Percentiles rank a stretch among this genome's conserved stretches.
These are phyloP conservation scores for Coenonympha glycerion DNA, from an alignment of 2,888 invertebrate genomes.

Conservation along the genomic window DNA sequence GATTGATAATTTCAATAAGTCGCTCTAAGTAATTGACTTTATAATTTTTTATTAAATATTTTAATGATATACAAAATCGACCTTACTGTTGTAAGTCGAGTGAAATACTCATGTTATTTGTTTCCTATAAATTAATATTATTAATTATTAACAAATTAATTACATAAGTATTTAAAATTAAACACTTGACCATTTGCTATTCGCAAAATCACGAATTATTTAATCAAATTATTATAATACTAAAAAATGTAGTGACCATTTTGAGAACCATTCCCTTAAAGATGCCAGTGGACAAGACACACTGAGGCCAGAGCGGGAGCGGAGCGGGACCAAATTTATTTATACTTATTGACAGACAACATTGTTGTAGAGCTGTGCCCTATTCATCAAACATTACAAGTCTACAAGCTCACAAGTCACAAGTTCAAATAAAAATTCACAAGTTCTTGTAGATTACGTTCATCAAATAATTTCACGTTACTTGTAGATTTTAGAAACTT, in stretches of 20 bases:
- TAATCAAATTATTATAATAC: not conserved
- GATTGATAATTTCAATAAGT: no score
- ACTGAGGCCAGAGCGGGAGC: no score
- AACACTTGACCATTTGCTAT: not conserved
- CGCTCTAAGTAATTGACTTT: not conserved
- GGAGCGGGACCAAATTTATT: no score
- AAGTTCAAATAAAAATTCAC: no score
- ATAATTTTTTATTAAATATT: not conserved
- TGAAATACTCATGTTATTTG: conserved; percentile 42
- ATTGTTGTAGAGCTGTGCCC: no score
- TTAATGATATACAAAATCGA: not conserved
- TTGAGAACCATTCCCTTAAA: not conserved
- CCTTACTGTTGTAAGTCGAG: conserved; percentile 18
- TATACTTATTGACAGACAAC: no score
- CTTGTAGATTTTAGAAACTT: no score
- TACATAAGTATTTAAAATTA: not conserved
- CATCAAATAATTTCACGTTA: no score
- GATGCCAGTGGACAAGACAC: no score
- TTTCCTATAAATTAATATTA: conserved; percentile 43
- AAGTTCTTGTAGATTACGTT: no score
- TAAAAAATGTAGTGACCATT: not conserved
- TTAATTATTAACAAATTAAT: conserved; percentile 5
- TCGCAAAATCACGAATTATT: not conserved
- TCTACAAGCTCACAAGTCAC: no score
- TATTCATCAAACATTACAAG: no score